These are phyloP conservation scores for Petrocephalus zakoni DNA, from an alignment of 2,113 vertebrate genomes.

Conservation along the genomic window DNA sequence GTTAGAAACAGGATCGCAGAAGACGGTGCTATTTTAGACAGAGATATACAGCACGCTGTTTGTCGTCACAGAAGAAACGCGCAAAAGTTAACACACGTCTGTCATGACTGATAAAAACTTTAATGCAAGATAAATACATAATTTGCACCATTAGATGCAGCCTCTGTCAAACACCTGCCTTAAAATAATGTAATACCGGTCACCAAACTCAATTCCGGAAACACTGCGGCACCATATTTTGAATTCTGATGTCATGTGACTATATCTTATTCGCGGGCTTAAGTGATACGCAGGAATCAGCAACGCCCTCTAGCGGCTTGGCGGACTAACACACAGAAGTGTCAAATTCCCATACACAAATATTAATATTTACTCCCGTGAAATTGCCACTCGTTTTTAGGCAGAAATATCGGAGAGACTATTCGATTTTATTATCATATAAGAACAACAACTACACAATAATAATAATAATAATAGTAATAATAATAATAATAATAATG, in stretches of 20 bases:
- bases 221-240: slow-evolving; percentile 3
- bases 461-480: background rate
- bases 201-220: background rate
- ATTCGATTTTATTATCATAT: background rate
- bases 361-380: background rate
- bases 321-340: background rate
- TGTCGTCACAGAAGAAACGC: background rate
- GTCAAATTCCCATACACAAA: background rate
- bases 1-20: background rate
- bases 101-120: background rate
- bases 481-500: background rate
- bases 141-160: background rate
- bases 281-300: background rate
- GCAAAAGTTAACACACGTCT: background rate
- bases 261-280: background rate
- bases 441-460: background rate
- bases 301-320: slow-evolving; percentile 24
- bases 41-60: background rate
- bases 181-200: background rate
- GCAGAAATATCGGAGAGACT: background rate
- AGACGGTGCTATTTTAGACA: background rate
- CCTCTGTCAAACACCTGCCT: background rate
- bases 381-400: background rate
- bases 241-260: slow-evolving; percentile 34
- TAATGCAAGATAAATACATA: background rate